Conservation (phyloP, 2,888 invertebrate species). For the Atethmia centrago region DNA sequence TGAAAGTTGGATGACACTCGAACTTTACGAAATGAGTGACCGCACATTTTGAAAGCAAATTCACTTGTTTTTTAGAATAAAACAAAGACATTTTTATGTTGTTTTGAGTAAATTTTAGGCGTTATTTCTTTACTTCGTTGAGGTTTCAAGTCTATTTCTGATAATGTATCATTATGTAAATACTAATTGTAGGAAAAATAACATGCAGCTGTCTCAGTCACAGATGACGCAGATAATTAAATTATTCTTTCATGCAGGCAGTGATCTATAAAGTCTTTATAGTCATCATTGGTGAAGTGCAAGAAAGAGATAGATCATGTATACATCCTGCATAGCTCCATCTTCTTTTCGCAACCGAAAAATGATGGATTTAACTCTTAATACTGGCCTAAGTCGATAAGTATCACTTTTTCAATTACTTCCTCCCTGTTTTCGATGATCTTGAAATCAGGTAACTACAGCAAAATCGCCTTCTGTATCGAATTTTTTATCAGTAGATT, state of each 20-base stretch:
- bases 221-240: too few relatives aligned
- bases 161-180: too few relatives aligned
- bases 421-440: background rate
- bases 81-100: too few relatives aligned
- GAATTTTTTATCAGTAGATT: constrained; percentile 4
- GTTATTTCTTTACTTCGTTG: background rate
- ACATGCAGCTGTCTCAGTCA: background rate
- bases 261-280: too few relatives aligned
- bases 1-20: background rate
- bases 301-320: background rate
- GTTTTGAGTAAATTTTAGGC: background rate
- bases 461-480: background rate
- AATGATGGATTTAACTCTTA: background rate
- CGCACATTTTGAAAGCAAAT: background rate
- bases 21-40: too few relatives aligned
- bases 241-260: background rate
- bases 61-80: background rate
- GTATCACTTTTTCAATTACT: constrained; percentile 8
- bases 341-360: too few relatives aligned
- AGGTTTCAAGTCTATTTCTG: background rate
- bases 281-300: background rate
- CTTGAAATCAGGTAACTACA: constrained; percentile 21
- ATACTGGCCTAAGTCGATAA: background rate
- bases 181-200: too few relatives aligned
- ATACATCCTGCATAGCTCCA: background rate